Conservation (phyloP, 2,888 invertebrate species). For the Junonia oenone region DNA sequence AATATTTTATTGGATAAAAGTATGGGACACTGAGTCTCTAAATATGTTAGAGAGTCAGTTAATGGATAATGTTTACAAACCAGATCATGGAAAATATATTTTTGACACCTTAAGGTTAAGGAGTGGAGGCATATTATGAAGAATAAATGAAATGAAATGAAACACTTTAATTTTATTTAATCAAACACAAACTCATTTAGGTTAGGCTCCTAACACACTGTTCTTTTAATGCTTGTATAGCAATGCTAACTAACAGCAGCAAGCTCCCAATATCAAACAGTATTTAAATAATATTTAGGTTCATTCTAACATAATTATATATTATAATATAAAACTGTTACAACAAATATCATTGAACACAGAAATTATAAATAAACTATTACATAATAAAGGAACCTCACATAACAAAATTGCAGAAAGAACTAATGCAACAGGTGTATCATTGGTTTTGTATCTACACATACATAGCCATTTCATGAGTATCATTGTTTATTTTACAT, state of each 20-base stretch:
- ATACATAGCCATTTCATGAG: not conserved
- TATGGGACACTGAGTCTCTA: slow-evolving; percentile 61
- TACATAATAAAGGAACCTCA: not conserved
- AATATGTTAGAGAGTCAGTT: slow-evolving; percentile 63
- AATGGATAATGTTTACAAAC: slow-evolving; percentile 47
- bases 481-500: not conserved
- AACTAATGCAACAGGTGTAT: not conserved
- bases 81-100: slow-evolving; percentile 58
- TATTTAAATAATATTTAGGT: not conserved
- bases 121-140: slow-evolving; percentile 43
- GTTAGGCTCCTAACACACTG: slow-evolving; percentile 3
- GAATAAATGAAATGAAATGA: slow-evolving; percentile 14
- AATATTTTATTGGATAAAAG: slow-evolving; percentile 73
- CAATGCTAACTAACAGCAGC: slow-evolving; percentile 7
- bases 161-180: slow-evolving; percentile 27
- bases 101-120: slow-evolving; percentile 59
- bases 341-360: not conserved
- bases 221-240: slow-evolving; percentile 9
- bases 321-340: not conserved
- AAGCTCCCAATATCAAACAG: slow-evolving; percentile 5
- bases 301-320: not conserved
- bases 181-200: slow-evolving; percentile 24
- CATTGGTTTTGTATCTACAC: not conserved
- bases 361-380: not conserved
- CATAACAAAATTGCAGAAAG: not conserved